These are phyloP conservation scores for Eristalinus sepulchralis DNA, from an alignment of 2,888 invertebrate species.

Conservation along the genomic window DNA sequence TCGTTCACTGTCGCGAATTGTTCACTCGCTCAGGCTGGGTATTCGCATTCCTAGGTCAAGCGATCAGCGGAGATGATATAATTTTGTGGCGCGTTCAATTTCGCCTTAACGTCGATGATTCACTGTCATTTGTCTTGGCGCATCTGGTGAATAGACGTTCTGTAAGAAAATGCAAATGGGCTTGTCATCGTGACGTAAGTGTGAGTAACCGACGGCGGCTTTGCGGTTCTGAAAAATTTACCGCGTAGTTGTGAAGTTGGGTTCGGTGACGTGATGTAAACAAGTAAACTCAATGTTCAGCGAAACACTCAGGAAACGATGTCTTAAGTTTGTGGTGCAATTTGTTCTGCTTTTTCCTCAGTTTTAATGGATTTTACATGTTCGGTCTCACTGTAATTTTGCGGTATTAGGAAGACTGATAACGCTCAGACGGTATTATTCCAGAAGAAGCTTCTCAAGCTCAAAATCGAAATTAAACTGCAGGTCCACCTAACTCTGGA, in stretches of 20 bases:
- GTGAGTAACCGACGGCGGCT: not conserved
- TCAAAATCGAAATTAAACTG: too few relatives aligned
- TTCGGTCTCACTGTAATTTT: too few relatives aligned
- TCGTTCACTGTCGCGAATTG: slow-evolving; percentile 12
- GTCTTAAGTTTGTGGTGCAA: not conserved
- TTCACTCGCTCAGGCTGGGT: slow-evolving; percentile 1
- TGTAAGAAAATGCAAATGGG: slow-evolving; percentile 31
- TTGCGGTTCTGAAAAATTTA: not conserved
- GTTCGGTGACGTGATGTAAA: not conserved
- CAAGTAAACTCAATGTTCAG: not conserved
- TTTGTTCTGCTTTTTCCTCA: not conserved
- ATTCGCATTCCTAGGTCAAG: slow-evolving; percentile 22
- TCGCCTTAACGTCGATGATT: slow-evolving; percentile 33
- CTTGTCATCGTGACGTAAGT: slow-evolving; percentile 47
- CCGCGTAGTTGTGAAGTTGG: not conserved
- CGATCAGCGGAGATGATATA: slow-evolving; percentile 47
- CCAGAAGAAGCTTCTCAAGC: too few relatives aligned
- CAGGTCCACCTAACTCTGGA: too few relatives aligned
- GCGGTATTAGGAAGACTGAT: too few relatives aligned
- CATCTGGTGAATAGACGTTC: not conserved
- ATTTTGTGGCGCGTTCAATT: slow-evolving; percentile 18
- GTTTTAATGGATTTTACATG: too few relatives aligned
- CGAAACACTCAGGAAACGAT: not conserved
- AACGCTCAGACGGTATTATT: too few relatives aligned
- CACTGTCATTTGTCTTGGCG: slow-evolving; percentile 7